These are phyloP conservation scores for Ophion ventricosus DNA, from an alignment of 2,888 invertebrate genomes.

Conservation along the genomic window DNA sequence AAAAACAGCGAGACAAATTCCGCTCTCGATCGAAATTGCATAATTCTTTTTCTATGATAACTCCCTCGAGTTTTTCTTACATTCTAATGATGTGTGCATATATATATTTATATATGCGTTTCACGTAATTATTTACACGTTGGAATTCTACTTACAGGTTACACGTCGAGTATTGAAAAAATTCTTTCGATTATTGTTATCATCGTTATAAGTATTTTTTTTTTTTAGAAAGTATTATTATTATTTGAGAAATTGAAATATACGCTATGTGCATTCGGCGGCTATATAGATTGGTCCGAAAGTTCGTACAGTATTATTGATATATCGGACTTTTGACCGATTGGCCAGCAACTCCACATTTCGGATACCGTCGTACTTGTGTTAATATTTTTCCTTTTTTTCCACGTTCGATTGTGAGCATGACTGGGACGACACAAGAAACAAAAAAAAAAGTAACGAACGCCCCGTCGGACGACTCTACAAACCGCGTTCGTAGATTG, in stretches of 20 bases:
- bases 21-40: constrained; percentile 26
- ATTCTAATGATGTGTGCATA: constrained; percentile 64
- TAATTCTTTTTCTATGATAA: constrained; percentile 60
- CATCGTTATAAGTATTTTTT: constrained; percentile 12
- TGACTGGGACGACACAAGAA: constrained; percentile 17
- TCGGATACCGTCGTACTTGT: constrained; percentile 13
- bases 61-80: constrained; percentile 57
- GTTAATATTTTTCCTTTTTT: background rate
- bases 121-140: constrained; percentile 73
- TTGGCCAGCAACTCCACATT: constrained; percentile 44
- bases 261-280: constrained; percentile 71
- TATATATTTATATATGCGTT: constrained; percentile 54
- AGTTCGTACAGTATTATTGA: constrained; percentile 62
- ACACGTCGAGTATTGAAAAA: constrained; percentile 74
- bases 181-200: constrained; percentile 66
- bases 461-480: constrained; percentile 66
- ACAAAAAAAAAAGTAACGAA: constrained; percentile 32
- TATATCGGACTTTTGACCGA: constrained; percentile 48
- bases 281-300: constrained; percentile 75
- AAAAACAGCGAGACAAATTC: constrained; percentile 37
- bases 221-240: background rate
- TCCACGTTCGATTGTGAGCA: background rate
- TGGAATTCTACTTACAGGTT: constrained; percentile 71
- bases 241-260: constrained; percentile 5
- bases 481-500: constrained; percentile 53